Evolutionary conservation across 2,797 vertebrate species (phyloP), one percentile per base, ranked within the genome.

Genomic region (Esox masquinongy): DNA sequence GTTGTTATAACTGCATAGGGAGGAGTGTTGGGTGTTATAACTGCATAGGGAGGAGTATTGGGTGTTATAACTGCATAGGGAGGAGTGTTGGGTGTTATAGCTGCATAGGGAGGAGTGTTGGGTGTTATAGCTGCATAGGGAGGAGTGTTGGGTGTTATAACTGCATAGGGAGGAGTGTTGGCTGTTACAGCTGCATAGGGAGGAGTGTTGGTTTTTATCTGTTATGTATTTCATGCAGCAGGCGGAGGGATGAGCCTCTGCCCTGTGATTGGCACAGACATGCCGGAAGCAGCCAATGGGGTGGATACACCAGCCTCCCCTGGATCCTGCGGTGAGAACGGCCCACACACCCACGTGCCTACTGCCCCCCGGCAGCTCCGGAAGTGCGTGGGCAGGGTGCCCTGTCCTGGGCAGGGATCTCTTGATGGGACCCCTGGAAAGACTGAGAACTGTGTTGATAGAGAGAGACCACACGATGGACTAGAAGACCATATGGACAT

Each of bases 231-330:
- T 79, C 68, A 51, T 71, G n/a, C 77, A 91, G 90, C 91, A 90
- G 93, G 91, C 87, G 92, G 91, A 94, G 92, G 91, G 91, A 95
- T 95, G 94, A 95, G 93, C 92, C 90, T 90, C 90, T 94, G 91
- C 92, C 89, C 92, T 93, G 92, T 89, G 83, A 88, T 86, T 85
- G 90, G 90, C 92, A 89, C 90, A 70, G 91, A 93, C 17, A 89
- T 91, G 92, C 91, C 91, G 75, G 91, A 93, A 85, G 90, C 88
- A 4, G 89, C 91, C 51, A 94, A 95, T 12, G 92, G 94, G 16
- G 82, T 92, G 17, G 85, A 81, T 53, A 84, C 83, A 3, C 79
- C 89, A 14, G 76, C 87, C 16, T 81, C 87, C 11, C 69, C 87
- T 19, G 92, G 81, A 8, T 51, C 67, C 26, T 74, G 73, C 61